Base-by-base conservation (phyloP, 2,797 vertebrate species). In the Valencia hispanica region DNA sequence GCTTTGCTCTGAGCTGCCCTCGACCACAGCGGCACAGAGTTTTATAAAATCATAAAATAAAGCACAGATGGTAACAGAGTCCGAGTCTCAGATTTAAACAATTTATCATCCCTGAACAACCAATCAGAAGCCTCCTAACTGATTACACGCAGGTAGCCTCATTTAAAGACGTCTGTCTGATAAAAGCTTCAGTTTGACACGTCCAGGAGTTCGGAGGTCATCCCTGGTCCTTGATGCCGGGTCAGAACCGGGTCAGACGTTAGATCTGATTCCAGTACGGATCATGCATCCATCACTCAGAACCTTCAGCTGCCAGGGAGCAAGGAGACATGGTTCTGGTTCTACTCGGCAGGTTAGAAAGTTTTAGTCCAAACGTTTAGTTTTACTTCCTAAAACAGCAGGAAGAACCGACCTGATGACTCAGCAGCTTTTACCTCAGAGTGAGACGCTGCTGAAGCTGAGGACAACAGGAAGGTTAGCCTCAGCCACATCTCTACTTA, bases 1-100 rank as follows among this genome's bases (percentile, higher is more conserved):
- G 93, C 87, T 80, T 82, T 80, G 85, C 82, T 45, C 70, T 3
- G 17, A 77, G 68, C 32, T 0, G 2, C 1, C 30, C 43, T 15
- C 2, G 36, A 32, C 12, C 75, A 1, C 10, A 43, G 25, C 32
- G 18, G 18, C 51, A 22, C 53, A 59, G 22, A 27, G 55, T 8
- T 17, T 59, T 17, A 15, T 2, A 12, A 7, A 30, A 59, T 4
- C 7, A 65, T 12, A 65, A 25, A 12, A 22, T 5, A 20, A 65
- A 11, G 18, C 10, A 39, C 18, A 22, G 17, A 36, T 36, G 32
- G 32, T 12, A 11, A 65, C 34, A 4, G 59, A 63, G 9, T 63
- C 61, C 4, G 14, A 15, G 59, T 32, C 14, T 61, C 32, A 34
- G 17, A 11, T 65, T 65, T 65, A 25, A 65, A 22, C 61, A 36